Evolutionary conservation across 2,888 invertebrate species (phyloP).

Genomic region (Tenthredo distinguenda): DNA sequence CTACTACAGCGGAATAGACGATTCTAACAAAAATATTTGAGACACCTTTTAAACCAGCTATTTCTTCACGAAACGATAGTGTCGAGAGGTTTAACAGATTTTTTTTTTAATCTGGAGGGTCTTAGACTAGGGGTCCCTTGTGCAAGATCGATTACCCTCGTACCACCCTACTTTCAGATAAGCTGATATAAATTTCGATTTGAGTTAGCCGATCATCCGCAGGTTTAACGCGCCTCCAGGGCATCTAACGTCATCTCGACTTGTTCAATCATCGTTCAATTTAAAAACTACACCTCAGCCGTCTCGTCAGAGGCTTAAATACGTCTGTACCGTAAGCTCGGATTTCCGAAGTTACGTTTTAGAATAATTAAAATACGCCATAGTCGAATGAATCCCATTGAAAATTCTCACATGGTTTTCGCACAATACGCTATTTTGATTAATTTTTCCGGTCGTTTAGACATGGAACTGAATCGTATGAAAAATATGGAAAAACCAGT

Average conservation of each 20-base stretch:
- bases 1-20: neutral
- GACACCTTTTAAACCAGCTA: neutral
- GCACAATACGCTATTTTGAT: neutral
- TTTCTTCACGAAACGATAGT: too few species aligned
- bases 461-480: neutral
- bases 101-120: neutral
- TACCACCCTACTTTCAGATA: neutral
- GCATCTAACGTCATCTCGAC: neutral
- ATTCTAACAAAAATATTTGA: neutral
- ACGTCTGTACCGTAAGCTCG: neutral
- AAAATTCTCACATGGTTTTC: neutral
- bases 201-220: neutral
- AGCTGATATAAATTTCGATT: constrained; percentile 13
- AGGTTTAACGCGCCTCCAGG: neutral
- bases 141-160: neutral
- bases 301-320: neutral
- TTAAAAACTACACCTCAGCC: neutral
- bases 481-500: neutral
- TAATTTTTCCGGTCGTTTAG: neutral
- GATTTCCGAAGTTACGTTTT: neutral
- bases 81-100: neutral
- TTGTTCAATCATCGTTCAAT: neutral
- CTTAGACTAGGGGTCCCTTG: neutral
- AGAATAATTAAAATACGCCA: neutral
- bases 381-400: neutral